Evolutionary conservation across 2,113 vertebrate species (phyloP).

Genomic region (Symphodus melops): DNA sequence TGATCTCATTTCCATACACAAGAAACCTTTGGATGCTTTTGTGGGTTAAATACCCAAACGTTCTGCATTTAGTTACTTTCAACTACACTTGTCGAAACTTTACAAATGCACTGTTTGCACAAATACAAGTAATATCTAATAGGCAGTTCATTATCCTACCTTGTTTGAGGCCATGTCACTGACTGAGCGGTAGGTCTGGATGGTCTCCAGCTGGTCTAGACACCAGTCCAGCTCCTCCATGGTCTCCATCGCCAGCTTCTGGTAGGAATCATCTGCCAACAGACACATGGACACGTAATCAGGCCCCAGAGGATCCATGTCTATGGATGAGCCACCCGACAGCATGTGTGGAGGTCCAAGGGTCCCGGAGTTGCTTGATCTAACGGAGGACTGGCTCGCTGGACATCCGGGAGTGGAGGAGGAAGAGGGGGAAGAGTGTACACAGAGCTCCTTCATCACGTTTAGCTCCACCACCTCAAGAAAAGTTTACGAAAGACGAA

Average conservation of each 20-base stretch:
- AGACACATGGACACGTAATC: conserved; percentile 81
- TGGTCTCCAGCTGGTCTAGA: conserved; percentile 82
- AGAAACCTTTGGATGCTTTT: neutral
- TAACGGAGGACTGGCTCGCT: conserved; percentile 43
- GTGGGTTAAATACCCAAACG: neutral
- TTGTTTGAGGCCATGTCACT: conserved; percentile 82
- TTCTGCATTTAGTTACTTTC: neutral
- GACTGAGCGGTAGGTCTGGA: conserved; percentile 82
- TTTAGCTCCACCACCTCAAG: conserved; percentile 37
- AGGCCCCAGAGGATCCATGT: conserved; percentile 71
- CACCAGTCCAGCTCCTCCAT: conserved; percentile 83
- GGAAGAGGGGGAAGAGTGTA: conserved; percentile 67
- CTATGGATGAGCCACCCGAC: conserved; percentile 42
- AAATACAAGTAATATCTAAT: neutral
- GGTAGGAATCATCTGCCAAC: conserved; percentile 82
- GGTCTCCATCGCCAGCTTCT: conserved; percentile 81
- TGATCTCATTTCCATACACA: too few species aligned
- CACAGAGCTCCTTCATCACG: conserved; percentile 75
- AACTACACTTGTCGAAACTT: neutral
- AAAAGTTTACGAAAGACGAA: conserved; percentile 50
- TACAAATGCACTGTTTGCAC: conserved; percentile 3
- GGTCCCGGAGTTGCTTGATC: conserved; percentile 60
- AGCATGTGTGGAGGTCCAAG: conserved; percentile 51
- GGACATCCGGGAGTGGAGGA: conserved; percentile 60
- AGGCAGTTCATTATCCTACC: conserved; percentile 52